phyloP scores from a whole-genome alignment of 1,140 invertebrate species.

The Aphidius ervi region DNA sequence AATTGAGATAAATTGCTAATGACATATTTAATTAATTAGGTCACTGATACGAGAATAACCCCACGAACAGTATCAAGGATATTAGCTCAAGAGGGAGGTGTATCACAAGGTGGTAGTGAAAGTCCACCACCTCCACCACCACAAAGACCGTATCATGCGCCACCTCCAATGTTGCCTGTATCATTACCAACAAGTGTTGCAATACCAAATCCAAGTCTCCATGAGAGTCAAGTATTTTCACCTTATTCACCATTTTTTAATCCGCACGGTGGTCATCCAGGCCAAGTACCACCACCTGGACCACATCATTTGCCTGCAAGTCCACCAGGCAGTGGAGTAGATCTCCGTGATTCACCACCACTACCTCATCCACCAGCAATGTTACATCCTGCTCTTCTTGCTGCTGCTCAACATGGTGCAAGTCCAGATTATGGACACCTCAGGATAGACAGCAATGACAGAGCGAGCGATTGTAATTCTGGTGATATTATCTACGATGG shows the following conservation, averaged over 20 bases:
- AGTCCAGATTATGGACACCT: constrained; percentile 73
- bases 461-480: constrained; percentile 83
- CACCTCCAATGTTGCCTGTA: constrained; percentile 78
- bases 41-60: constrained; percentile 92
- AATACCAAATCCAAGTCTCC: constrained; percentile 91
- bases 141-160: constrained; percentile 62
- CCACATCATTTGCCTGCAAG: constrained; percentile 56
- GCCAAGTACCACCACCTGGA: constrained; percentile 51
- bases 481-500: constrained; percentile 83
- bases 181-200: constrained; percentile 90
- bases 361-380: constrained; percentile 75
- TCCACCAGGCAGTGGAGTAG: constrained; percentile 61
- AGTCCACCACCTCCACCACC: constrained; percentile 64
- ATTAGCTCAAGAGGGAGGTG: constrained; percentile 73
- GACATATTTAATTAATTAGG: constrained; percentile 38
- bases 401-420: constrained; percentile 70
- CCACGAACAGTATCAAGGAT: constrained; percentile 84
- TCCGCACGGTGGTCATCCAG: constrained; percentile 53
- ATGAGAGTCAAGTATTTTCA: constrained; percentile 91
- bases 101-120: constrained; percentile 53
- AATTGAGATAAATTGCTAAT: neutral
- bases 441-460: constrained; percentile 75
- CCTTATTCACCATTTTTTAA: constrained; percentile 84
- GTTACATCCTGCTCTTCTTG: constrained; percentile 72
- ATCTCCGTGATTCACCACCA: constrained; percentile 72